Evolutionary conservation across 2,888 invertebrate genomes (phyloP), one percentile per base, ranked within the genome.

Genomic region (Gastrophysa polygoni): DNA sequence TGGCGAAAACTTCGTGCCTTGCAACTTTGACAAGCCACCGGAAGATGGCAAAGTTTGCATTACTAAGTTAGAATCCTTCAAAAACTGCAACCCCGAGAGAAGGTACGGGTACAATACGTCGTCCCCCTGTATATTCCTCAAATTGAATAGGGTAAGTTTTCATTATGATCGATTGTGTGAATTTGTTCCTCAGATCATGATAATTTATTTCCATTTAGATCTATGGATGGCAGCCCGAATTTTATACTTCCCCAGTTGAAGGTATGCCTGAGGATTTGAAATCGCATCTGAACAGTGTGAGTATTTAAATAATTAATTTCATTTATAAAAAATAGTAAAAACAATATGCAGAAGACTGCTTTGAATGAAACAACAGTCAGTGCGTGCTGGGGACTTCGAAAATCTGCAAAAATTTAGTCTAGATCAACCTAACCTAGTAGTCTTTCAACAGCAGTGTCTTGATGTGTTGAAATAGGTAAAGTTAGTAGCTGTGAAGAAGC

Each of bases 91-190:
- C 1, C 75, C 80, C 1, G 67, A 71, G 1, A 77, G 82, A 4
- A 73, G 79, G 8, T 95, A 89, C 75, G 92, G 94, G 8, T 95
- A 88, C 77, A 84, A 85, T 60, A 82, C 85, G 48, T 88, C 90
- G n/a, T 85, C 87, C 38, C 95, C 95, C 4, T 96, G 96, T 80
- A 82, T 96, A 66, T 88, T 93, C 73, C 83, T 96, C 61, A 95
- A 95, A 80, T 81, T 96, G 56, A 96, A 96, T 80, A 90, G 87
- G 83, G 91, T 91, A 80, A 81, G 80, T 44, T 29, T n/a, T 14
- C 11, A 46, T 43, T 7, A 18, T 21, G n/a, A n/a, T n/a, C n/a
- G n/a, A n/a, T n/a, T n/a, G n/a, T n/a, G n/a, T n/a, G n/a, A n/a
- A n/a, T n/a, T n/a, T n/a, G n/a, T n/a, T n/a, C n/a, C n/a, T n/a